Base-by-base conservation (phyloP, 2,797 vertebrate species). In the Capromys pilorides region DNA sequence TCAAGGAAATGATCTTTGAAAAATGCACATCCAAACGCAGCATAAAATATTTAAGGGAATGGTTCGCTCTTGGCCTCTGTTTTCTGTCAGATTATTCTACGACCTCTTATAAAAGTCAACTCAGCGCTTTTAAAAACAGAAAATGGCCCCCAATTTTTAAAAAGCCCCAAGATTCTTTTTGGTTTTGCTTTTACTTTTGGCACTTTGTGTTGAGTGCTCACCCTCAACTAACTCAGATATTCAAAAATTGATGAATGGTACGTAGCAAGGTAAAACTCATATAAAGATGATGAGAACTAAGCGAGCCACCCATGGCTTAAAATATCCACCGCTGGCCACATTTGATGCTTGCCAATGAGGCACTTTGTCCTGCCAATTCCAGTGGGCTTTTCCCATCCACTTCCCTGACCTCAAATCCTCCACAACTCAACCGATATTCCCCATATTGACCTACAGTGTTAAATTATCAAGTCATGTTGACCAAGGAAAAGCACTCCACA, bases 1-100 rank as follows among this genome's bases (percentile, higher is more conserved):
- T 96, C 96, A 97, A 92, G 90, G 94, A 96, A 97, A 94, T 97
- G 94, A 97, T 95, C 94, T 96, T 94, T 97, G 95, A 97, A 97
- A 97, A 97, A 96, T 90, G 89, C 69, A 91, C 81, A 75, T 93
- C 84, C 0, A 0, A 89, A 87, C 21, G 61, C 61, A 36, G 62
- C 92, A 96, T 96, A 93, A 97, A 97, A 97, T 96, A 97, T 97
- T 97, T 96, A 96, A 89, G 64, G 87, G 85, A 6, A 87, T 67
- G 83, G 3, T 93, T 95, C 6, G 93, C 18, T 19, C 1, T 9
- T 79, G 59, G 49, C 75, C 96, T 94, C 93, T 41, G 86, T 62
- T 80, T 75, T 86, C 95, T 79, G 81, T 82, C 91, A 95, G 88
- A 93, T 95, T 90, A 94, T 93, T 92, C 94, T 79, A 94, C 54